Evolutionary conservation across 1,140 invertebrate genomes (phyloP).

Genomic region (Aphaenogaster ashmeadi): DNA sequence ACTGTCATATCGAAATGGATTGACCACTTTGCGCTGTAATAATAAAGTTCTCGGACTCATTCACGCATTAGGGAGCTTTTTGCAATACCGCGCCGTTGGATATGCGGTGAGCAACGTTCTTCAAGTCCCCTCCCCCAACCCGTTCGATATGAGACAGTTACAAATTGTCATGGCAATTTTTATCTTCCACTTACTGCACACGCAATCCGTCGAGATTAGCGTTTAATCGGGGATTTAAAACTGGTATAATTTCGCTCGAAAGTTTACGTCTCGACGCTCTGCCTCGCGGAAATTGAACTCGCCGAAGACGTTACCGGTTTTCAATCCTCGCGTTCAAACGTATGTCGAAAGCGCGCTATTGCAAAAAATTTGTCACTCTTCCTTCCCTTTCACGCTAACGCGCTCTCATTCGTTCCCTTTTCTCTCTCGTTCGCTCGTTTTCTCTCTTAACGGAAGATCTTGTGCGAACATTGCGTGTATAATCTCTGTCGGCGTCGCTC

Average conservation of each 20-base stretch:
- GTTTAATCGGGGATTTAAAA: slow-evolving; percentile 20
- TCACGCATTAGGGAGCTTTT: slow-evolving; percentile 10
- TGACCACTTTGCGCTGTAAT: slow-evolving; percentile 72
- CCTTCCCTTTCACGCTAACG: slow-evolving; percentile 1
- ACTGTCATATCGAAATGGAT: slow-evolving; percentile 83
- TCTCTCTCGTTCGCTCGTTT: slow-evolving; percentile 5
- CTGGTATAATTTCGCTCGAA: slow-evolving; percentile 2
- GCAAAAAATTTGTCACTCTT: slow-evolving; percentile 30
- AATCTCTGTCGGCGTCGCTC: slow-evolving; percentile 61
- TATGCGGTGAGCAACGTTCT: not conserved
- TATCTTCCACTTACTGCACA: slow-evolving; percentile 8
- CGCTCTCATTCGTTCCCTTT: slow-evolving; percentile 51
- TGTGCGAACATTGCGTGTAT: slow-evolving; percentile 72
- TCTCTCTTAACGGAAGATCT: slow-evolving; percentile 78
- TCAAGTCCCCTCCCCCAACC: not conserved
- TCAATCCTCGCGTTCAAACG: slow-evolving; percentile 24
- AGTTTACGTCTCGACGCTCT: slow-evolving; percentile 5
- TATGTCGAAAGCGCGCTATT: slow-evolving; percentile 33
- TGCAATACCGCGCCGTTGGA: slow-evolving; percentile 24
- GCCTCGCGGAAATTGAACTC: not conserved
- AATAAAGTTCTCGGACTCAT: slow-evolving; percentile 65
- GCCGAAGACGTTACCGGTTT: not conserved
- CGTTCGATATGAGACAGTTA: not conserved
- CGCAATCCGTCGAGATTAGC: not conserved
- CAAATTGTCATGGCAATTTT: slow-evolving; percentile 41